Base-by-base conservation (phyloP, 2,113 vertebrate genomes). In the Psephotus haematonotus region DNA sequence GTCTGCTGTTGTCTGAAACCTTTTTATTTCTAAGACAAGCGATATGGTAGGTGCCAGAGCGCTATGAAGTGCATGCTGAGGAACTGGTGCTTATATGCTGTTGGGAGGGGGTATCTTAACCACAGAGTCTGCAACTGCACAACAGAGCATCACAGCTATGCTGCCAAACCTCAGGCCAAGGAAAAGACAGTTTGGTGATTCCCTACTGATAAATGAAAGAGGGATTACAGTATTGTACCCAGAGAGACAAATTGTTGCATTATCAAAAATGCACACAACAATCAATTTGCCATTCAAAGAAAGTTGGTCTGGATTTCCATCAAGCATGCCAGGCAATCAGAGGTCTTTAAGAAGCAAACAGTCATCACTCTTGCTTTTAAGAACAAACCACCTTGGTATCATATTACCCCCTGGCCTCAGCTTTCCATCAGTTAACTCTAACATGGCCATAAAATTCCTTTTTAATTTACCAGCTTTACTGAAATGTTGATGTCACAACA, bases 231-330 rank as follows among this genome's bases (percentile, higher is more conserved):
- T 29, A 79, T 35, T 92, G 80, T 13, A 76, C 60, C 82, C 50
- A 53, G 47, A 67, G 76, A 93, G 65, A 71, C 37, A 93, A 93
- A 95, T 60, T 2, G 11, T 64, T 71, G 57, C 28, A 44, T 78
- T 90, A 72, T 68, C 80, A 90, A 81, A 96, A 90, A 71, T 28
- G 52, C 13, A 3, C 60, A 86, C 90, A 88, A 90, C 95, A 86
- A 90, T 79, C 88, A 86, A 64, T 93, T 91, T 90, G 72, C 82
- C 62, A 44, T 49, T 95, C 86, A 93, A 69, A 95, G 69, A 50
- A 77, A 5, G 4, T 37, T 53, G 80, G 77, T 68, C 63, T 94
- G 79, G 86, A 43, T 93, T 96, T 94, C 17, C 39, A 60, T 82
- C 95, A 89, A 89, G 63, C 81, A 29, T 49, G 68, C 55, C 14